Percentiles rank a stretch among this genome's conserved stretches.
phyloP scores from a whole-genome alignment of 1,140 invertebrate genomes.

The Gryllus bimaculatus region DNA sequence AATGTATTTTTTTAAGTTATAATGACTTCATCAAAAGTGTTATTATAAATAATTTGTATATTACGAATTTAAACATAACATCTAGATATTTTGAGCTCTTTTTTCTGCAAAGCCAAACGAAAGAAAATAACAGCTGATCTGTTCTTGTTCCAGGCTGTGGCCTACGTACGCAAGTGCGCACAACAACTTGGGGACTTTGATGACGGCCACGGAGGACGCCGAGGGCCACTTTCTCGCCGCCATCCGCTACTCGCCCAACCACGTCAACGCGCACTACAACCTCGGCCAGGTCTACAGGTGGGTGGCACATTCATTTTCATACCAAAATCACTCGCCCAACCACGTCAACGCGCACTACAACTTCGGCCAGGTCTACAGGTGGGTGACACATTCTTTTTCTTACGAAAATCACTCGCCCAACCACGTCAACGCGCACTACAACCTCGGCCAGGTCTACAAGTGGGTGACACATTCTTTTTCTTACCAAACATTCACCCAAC shows the following conservation, averaged over 20 bases:
- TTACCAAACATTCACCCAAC: conserved; percentile 72
- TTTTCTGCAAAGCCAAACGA: no score
- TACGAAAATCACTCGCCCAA: conserved; percentile 61
- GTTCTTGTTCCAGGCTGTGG: conserved; percentile 56
- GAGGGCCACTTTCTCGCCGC: conserved; percentile 68
- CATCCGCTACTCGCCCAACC: conserved; percentile 60
- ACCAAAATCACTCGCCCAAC: conserved; percentile 49
- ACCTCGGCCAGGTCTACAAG: conserved; percentile 75
- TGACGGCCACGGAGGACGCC: conserved; percentile 53
- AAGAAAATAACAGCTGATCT: no score
- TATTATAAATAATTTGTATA: no score
- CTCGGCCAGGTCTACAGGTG: conserved; percentile 75
- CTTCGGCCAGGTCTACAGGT: conserved; percentile 55
- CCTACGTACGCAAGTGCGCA: conserved; percentile 77
- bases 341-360: conserved; percentile 86
- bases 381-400: conserved; percentile 68
- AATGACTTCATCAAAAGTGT: no score
- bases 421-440: conserved; percentile 78
- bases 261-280: conserved; percentile 79
- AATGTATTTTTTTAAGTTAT: no score
- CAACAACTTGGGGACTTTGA: conserved; percentile 77
- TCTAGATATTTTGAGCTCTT: no score
- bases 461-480: conserved; percentile 37
- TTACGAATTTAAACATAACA: no score
- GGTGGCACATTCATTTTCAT: conserved; percentile 27